Evolutionary conservation across 2,113 vertebrate species (phyloP).

Genomic region (Muntiacus muntjak): DNA sequence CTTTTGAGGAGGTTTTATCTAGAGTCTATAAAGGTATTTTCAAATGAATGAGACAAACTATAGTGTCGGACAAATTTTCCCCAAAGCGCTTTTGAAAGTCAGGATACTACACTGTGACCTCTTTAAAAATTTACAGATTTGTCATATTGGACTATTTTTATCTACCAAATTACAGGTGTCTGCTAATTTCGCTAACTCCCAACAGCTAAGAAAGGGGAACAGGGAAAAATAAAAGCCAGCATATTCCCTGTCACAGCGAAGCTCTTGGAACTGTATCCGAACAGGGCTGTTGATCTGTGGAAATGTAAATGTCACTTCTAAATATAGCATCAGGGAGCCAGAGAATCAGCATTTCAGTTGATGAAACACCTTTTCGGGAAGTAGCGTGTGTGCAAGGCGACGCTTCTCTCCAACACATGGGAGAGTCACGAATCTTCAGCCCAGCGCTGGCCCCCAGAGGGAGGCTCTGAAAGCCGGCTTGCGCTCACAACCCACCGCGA

Average conservation of each 20-base stretch:
- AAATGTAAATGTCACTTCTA: constrained; percentile 61
- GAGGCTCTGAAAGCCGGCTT: neutral
- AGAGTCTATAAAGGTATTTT: neutral
- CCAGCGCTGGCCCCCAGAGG: neutral
- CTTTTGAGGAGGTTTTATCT: neutral
- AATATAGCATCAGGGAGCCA: constrained; percentile 60
- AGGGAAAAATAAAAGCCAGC: neutral
- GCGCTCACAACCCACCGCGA: fast-evolving
- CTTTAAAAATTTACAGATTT: neutral
- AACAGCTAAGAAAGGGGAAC: neutral
- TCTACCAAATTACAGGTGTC: neutral
- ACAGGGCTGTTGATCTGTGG: constrained; percentile 48
- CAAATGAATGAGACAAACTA: neutral
- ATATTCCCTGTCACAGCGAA: neutral
- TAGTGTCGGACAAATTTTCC: neutral
- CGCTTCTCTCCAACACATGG: neutral
- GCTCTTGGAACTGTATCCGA: constrained; percentile 22
- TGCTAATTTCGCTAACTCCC: constrained; percentile 12
- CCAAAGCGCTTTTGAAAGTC: neutral
- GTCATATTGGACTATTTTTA: neutral
- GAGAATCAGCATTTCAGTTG: constrained; percentile 69
- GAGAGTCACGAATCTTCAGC: neutral
- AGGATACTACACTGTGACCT: neutral
- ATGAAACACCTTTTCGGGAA: constrained; percentile 40
- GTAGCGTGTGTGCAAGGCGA: neutral